These are phyloP conservation scores for Prinia subflava DNA, from an alignment of 2,113 vertebrate species.

Conservation along the genomic window DNA sequence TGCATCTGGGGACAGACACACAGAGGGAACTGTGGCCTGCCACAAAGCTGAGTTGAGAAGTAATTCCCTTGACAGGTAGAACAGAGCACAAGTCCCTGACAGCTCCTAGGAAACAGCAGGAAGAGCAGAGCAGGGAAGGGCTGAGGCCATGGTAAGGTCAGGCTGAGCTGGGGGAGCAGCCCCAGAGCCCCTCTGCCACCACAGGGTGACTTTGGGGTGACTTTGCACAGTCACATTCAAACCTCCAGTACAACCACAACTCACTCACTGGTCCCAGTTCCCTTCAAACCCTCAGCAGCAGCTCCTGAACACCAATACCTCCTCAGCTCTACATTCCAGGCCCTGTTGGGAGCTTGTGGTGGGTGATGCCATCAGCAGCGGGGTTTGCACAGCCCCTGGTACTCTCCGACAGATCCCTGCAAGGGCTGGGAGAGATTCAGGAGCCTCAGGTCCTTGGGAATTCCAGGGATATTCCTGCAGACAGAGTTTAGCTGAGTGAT, in stretches of 20 bases:
- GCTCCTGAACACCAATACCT: background rate
- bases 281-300: background rate
- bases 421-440: background rate
- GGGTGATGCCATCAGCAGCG: background rate
- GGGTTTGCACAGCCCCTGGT: background rate
- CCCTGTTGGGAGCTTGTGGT: accelerated
- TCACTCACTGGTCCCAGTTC: accelerated
- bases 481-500: background rate
- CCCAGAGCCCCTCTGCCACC: background rate
- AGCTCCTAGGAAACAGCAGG: background rate
- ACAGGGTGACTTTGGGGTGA: no score
- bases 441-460: background rate
- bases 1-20: background rate
- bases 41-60: background rate
- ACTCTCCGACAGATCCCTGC: background rate
- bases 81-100: background rate
- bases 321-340: background rate
- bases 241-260: background rate
- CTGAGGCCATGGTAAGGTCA: background rate
- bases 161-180: background rate
- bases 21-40: background rate
- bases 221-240: background rate
- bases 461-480: background rate
- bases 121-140: background rate
- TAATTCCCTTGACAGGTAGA: background rate